phyloP scores from a whole-genome alignment of 2,113 vertebrate genomes.

The Festucalex cinctus region DNA sequence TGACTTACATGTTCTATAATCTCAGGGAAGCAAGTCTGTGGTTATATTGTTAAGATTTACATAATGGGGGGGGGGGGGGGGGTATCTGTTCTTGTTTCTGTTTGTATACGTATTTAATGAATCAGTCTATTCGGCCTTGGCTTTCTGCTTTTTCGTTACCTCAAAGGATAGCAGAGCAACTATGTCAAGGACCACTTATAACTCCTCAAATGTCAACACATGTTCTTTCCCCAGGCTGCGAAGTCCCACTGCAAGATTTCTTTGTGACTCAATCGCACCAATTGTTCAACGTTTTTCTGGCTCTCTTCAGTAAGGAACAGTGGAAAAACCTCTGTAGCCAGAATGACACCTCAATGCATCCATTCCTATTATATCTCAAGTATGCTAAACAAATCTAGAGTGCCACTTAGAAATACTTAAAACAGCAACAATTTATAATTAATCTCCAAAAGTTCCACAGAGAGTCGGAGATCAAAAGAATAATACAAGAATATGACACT shows the following conservation, averaged over 20 bases:
- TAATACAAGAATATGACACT: conserved; percentile 11
- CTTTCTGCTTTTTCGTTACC: background rate
- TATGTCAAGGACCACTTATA: background rate
- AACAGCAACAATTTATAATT: conserved; percentile 10
- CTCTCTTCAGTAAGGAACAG: conserved; percentile 29
- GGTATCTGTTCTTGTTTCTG: no score
- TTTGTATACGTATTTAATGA: background rate
- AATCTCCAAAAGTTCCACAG: background rate
- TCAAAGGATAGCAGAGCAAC: no score
- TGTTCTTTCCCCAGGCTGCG: conserved; percentile 17
- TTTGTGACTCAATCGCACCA: background rate
- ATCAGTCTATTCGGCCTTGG: background rate
- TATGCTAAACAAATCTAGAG: conserved; percentile 19
- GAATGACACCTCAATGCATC: conserved; percentile 19
- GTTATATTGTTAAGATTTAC: no score
- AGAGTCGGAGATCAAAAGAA: background rate
- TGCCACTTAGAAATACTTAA: conserved; percentile 2
- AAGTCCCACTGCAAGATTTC: background rate
- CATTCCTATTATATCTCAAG: conserved; percentile 10
- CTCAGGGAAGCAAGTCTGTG: no score
- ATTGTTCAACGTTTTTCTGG: conserved; percentile 31
- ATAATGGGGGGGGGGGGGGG: no score
- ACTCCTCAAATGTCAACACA: conserved; percentile 24
- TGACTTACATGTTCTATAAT: no score
- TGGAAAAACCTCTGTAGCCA: conserved; percentile 19